These are phyloP conservation scores for Trichonephila inaurata DNA, from an alignment of 1,140 invertebrate species.

Conservation along the genomic window DNA sequence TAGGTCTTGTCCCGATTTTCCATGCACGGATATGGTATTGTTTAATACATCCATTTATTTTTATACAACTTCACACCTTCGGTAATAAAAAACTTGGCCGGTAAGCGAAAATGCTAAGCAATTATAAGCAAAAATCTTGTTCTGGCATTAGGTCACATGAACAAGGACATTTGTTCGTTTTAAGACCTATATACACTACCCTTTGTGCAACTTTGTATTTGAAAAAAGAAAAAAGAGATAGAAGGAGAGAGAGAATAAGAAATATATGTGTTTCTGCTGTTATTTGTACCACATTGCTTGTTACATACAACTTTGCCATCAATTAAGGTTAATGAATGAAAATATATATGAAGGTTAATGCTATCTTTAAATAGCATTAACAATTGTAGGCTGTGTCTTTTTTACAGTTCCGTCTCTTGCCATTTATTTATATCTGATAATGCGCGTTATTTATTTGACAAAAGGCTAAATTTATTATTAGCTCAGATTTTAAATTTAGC, in stretches of 20 bases:
- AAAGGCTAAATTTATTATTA: too few relatives aligned
- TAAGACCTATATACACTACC: background rate
- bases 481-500: too few relatives aligned
- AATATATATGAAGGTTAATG: too few relatives aligned
- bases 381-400: too few relatives aligned
- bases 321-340: too few relatives aligned
- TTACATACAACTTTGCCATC: background rate
- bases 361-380: too few relatives aligned
- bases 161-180: background rate
- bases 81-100: background rate
- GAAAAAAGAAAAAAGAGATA: background rate
- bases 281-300: background rate
- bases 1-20: constrained; percentile 12
- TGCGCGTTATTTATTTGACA: too few relatives aligned
- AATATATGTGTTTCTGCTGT: background rate
- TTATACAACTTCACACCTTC: background rate
- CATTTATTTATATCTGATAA: too few relatives aligned
- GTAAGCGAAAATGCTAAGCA: background rate
- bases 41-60: background rate
- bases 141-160: background rate
- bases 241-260: too few relatives aligned
- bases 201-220: background rate
- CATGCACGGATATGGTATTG: background rate
- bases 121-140: background rate
- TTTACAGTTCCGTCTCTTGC: too few relatives aligned